phyloP scores from a whole-genome alignment of 2,888 invertebrate species.

The Aspidiotus destructor region DNA sequence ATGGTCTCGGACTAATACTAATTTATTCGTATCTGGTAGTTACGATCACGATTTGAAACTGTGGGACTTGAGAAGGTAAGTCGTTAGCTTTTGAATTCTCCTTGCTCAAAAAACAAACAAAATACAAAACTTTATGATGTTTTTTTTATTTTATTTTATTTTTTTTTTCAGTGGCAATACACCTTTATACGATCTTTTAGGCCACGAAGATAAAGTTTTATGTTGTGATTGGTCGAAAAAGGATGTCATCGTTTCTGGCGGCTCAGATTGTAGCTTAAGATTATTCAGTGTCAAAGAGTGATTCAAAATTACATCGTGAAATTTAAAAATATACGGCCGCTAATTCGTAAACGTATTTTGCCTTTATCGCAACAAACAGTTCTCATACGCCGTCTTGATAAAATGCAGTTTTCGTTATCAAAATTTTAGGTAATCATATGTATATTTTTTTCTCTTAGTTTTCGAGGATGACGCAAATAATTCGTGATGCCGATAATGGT shows the following conservation, averaged over 20 bases:
- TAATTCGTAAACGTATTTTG: no score
- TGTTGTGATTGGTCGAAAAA: conserved; percentile 90
- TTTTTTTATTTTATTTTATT: background rate
- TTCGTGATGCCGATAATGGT: conserved; percentile 20
- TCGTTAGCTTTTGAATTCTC: no score
- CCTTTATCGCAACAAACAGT: no score
- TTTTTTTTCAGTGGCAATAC: conserved; percentile 64
- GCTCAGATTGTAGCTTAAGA: conserved; percentile 85
- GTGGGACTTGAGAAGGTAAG: conserved; percentile 86
- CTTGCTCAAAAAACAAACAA: no score
- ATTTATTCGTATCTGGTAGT: conserved; percentile 83
- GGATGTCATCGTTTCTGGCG: conserved; percentile 77
- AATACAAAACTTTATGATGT: background rate
- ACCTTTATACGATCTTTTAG: conserved; percentile 81
- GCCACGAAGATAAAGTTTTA: conserved; percentile 87
- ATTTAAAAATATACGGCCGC: no score
- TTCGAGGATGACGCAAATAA: conserved; percentile 18
- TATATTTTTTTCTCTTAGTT: background rate
- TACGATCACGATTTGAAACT: conserved; percentile 85
- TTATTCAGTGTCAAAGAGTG: conserved; percentile 62
- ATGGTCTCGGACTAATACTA: conserved; percentile 75
- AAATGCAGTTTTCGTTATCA: background rate
- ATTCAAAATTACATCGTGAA: background rate
- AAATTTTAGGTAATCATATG: conserved; percentile 4
- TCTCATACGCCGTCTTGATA: no score